These are phyloP conservation scores for Hyles euphorbiae DNA, from an alignment of 1,140 invertebrate genomes.

Conservation along the genomic window DNA sequence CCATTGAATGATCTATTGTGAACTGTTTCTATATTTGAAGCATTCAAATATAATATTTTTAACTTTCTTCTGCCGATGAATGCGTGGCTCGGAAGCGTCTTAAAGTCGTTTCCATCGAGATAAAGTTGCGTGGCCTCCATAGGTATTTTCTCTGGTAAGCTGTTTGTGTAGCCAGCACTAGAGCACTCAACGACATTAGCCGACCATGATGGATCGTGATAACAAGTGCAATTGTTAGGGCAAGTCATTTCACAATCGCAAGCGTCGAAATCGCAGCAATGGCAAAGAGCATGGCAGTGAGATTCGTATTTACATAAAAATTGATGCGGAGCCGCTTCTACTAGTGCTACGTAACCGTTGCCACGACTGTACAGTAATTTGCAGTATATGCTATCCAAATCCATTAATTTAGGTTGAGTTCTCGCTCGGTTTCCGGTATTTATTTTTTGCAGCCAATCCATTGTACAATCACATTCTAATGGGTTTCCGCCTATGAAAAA, in stretches of 20 bases:
- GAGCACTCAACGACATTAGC: conserved; percentile 95
- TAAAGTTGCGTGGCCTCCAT: conserved; percentile 95
- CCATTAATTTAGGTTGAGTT: conserved; percentile 91
- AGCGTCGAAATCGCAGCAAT: conserved; percentile 95
- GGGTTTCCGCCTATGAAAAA: conserved; percentile 95
- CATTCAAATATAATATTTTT: conserved; percentile 88
- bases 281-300: conserved; percentile 92
- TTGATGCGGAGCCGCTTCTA: conserved; percentile 89
- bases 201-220: conserved; percentile 94
- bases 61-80: conserved; percentile 93
- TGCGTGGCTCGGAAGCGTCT: conserved; percentile 86
- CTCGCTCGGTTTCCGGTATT: conserved; percentile 85
- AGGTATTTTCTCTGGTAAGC: conserved; percentile 88
- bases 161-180: conserved; percentile 81
- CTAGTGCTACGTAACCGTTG: conserved; percentile 85
- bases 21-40: conserved; percentile 89
- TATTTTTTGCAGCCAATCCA: conserved; percentile 85
- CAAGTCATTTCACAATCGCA: conserved; percentile 97
- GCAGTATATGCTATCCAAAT: conserved; percentile 92
- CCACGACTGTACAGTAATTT: conserved; percentile 90
- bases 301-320: conserved; percentile 94
- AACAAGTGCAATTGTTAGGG: conserved; percentile 92
- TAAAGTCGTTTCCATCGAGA: conserved; percentile 91
- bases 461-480: conserved; percentile 90
- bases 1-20: conserved; percentile 95